phyloP scores from a whole-genome alignment of 2,888 invertebrate genomes.

The Atrina japonica region DNA sequence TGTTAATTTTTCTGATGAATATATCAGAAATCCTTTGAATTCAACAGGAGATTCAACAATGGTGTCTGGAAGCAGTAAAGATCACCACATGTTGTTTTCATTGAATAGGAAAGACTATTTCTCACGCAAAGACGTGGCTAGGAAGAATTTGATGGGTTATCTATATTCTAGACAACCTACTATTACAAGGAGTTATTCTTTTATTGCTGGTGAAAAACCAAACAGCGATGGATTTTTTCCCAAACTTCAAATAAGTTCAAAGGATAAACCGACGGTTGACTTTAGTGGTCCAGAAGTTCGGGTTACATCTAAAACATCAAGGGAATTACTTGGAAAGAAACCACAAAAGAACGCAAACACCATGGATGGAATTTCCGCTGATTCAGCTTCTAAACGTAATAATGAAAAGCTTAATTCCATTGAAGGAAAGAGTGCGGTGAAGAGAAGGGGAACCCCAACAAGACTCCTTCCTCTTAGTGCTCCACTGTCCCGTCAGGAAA shows the following conservation, averaged over 20 bases:
- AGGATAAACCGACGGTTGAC: not conserved
- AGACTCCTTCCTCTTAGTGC: not conserved
- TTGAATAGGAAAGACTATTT: constrained; percentile 15
- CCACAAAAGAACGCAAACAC: not conserved
- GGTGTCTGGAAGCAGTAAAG: no score
- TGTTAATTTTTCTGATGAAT: no score
- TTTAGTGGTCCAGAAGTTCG: not conserved
- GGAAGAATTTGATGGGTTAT: constrained; percentile 52
- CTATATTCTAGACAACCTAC: constrained; percentile 52
- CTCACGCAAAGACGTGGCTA: constrained; percentile 52
- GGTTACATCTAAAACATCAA: not conserved
- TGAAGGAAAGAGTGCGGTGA: not conserved
- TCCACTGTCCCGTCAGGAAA: constrained; percentile 22
- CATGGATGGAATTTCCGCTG: not conserved
- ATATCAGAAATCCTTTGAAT: no score
- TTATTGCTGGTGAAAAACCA: constrained; percentile 51
- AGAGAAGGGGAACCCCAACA: not conserved
- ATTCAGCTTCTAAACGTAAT: no score
- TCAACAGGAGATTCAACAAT: no score
- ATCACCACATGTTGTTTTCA: constrained; percentile 4
- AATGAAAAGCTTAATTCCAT: not conserved
- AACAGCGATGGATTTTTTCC: constrained; percentile 25
- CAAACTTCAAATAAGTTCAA: not conserved
- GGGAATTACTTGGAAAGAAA: not conserved
- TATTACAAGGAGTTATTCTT: constrained; percentile 51